Conservation (phyloP, 1,140 invertebrate genomes). For the Sycobia sp. region DNA sequence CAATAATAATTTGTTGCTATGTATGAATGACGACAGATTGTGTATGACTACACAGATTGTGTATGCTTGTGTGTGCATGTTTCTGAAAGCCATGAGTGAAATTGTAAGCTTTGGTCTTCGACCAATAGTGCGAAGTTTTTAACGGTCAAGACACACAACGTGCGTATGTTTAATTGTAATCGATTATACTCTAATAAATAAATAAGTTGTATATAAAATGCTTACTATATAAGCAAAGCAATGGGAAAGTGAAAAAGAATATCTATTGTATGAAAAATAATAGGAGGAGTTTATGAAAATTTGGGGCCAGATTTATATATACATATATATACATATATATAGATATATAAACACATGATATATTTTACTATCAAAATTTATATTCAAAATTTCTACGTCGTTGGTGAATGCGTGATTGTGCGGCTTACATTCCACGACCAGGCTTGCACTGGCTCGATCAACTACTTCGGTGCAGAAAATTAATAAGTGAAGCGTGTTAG, state of each 20-base stretch:
- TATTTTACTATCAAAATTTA: slow-evolving; percentile 62
- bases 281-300: slow-evolving; percentile 54
- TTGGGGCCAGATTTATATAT: slow-evolving; percentile 57
- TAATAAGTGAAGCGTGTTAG: slow-evolving; percentile 38
- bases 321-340: slow-evolving; percentile 1
- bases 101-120: slow-evolving; percentile 22
- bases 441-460: slow-evolving; percentile 39
- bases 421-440: slow-evolving; percentile 59
- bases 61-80: too few species aligned
- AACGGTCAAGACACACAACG: slow-evolving; percentile 27
- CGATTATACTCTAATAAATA: slow-evolving; percentile 44
- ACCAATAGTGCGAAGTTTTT: slow-evolving; percentile 37
- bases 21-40: too few species aligned
- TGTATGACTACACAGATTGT: too few species aligned
- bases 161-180: slow-evolving; percentile 40
- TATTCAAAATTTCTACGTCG: slow-evolving; percentile 60
- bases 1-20: slow-evolving; percentile 44
- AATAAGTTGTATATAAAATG: slow-evolving; percentile 51
- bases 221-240: slow-evolving; percentile 37
- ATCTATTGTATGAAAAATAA: slow-evolving; percentile 38
- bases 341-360: slow-evolving; percentile 43
- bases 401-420: slow-evolving; percentile 53
- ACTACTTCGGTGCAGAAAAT: slow-evolving; percentile 43
- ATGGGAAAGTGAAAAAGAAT: slow-evolving; percentile 36
- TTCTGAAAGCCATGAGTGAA: slow-evolving; percentile 18